Evolutionary conservation across 2,888 invertebrate genomes (phyloP).

Genomic region (Mythimna pallens): DNA sequence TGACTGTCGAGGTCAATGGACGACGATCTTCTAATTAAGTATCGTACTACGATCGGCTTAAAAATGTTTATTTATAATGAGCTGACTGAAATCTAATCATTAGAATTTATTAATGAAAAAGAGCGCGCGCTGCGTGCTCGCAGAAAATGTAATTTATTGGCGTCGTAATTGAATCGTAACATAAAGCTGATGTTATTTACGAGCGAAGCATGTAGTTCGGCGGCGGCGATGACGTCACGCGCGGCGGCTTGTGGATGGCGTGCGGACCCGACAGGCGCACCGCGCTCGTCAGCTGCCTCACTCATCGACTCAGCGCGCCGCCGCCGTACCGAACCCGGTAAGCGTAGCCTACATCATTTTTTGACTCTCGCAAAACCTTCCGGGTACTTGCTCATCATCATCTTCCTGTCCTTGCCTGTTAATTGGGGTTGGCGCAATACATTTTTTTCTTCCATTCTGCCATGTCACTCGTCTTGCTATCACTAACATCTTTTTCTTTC

Average conservation of each 20-base stretch:
- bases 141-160: slow-evolving; percentile 46
- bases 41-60: slow-evolving; percentile 5
- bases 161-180: slow-evolving; percentile 60
- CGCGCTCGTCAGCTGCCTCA: neutral
- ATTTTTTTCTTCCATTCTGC: too few relatives aligned
- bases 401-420: too few relatives aligned
- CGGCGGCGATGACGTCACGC: slow-evolving; percentile 22
- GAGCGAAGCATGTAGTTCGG: slow-evolving; percentile 26
- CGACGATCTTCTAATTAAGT: slow-evolving; percentile 26
- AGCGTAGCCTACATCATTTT: too few relatives aligned
- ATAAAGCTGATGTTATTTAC: slow-evolving; percentile 53
- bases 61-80: slow-evolving; percentile 25
- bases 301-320: neutral
- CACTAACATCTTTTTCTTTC: too few relatives aligned
- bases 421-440: too few relatives aligned
- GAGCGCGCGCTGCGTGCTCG: slow-evolving; percentile 14
- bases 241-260: neutral
- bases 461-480: too few relatives aligned
- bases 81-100: slow-evolving; percentile 32
- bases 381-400: too few relatives aligned
- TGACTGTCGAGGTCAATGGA: slow-evolving; percentile 25
- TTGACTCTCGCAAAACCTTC: too few relatives aligned
- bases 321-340: too few relatives aligned
- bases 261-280: neutral
- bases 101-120: slow-evolving; percentile 41